Base-by-base conservation (phyloP, 1,140 invertebrate genomes). In the Diorhabda sublineata region DNA sequence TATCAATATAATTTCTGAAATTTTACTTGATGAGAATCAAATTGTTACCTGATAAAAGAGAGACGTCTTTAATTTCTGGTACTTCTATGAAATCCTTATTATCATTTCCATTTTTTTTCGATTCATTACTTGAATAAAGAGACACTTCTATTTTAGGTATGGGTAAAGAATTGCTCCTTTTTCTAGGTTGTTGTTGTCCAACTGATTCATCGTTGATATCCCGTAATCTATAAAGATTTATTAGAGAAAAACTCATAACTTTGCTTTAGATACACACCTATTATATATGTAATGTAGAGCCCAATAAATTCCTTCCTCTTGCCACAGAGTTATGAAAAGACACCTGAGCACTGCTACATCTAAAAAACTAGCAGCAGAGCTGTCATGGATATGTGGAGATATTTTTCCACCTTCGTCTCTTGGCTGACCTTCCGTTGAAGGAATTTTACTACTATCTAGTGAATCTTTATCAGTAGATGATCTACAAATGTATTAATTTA, bases 231-330 rank as follows among this genome's bases (percentile, higher is more conserved):
- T 1, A 70, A 67, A 42, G 5, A 62, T 58, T 80, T 80, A 60
- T 45, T 57, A 44, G 43, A 64, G 42, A 56, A 69, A 71, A 70
- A 11, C 61, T 5, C 3, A 58, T 11, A 3, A 5, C 26, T 47
- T 56, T 26, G 42, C 56, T 61, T 70, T 47, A 65, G 63, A 64
- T 7, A 42, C 56, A 26, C 81, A 93, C 93, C 94, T 88, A 77
- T 95, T 92, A 73, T 93, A 92, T 58, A 97, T 83, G 83, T 91
- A 99, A 80, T 96, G 92, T n/a, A 99, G 81, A 43, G 94, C 95
- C 98, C 98, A 99, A 83, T 92, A 95, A 43, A 98, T 90, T 2
- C 98, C 98, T 82, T 99, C 97, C 81, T 98, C 97, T 76, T 94
- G 90, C 98, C 98, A 99, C 78, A 98, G 95, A 0, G 93, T 88